Base-by-base conservation (phyloP, 2,113 vertebrate genomes). In the Tetraodon nigroviridis region DNA sequence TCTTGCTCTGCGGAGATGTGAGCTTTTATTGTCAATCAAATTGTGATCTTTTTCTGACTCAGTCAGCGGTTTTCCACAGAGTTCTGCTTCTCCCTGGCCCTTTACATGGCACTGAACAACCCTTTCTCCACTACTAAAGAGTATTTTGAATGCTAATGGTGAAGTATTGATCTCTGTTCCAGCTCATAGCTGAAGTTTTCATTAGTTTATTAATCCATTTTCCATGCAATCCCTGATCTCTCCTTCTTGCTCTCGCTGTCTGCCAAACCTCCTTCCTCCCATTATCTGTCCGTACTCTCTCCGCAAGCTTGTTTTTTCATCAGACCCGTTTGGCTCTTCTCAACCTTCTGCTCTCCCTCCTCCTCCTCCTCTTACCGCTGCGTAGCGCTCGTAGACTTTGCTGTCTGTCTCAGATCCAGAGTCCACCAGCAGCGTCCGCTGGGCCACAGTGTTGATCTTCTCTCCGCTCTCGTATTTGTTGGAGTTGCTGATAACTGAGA, bases 351-450 rank as follows among this genome's bases (percentile, higher is more conserved):
- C 21, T 45, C 29, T 24, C 32, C 52, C 24, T 29, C 29, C 47
- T 20, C 53, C 56, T 64, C 15, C 42, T 60, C 41, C 59, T 63
- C 85, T 85, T 61, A 89, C 88, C 80, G 53, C 64, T n/a, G 53
- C 67, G 3, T 76, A 89, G 75, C 62, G 86, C 80, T 89, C 85
- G 11, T 90, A 90, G 69, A 82, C 37, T 6, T 84, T 79, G 81
- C 73, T 88, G 62, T 86, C 82, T 5, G 77, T 61, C 59, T 90
- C 90, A 0, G 91, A 92, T 59, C 77, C 86, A 5, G 82, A 87
- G 75, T 92, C 90, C 5, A 89, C 61, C 71, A 91, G 80, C n/a
- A 92, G 80, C 0, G 87, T 91, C 42, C 67, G 76, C 62, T 70
- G 80, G n/a, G 84, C 87, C 1, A 76, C 67, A 0, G 57, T 4